Conservation (phyloP, 2,797 vertebrate species). For the Eulemur coronatus region DNA sequence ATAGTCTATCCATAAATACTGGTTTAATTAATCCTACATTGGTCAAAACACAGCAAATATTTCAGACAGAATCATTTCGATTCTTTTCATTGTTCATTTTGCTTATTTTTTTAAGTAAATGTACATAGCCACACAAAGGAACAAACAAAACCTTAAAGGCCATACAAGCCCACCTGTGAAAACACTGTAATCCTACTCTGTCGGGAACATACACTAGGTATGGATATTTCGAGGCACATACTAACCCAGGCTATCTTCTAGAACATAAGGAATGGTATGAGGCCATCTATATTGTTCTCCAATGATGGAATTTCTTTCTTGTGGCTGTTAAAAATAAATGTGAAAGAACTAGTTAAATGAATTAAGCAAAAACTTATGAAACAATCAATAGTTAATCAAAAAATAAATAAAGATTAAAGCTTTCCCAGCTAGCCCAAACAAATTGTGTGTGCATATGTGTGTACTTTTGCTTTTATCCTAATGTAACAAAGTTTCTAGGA, state of each 20-base stretch:
- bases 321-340: slow-evolving; percentile 76
- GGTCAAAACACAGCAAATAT: slow-evolving; percentile 1
- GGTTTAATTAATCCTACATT: neutral
- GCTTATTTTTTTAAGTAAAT: slow-evolving; percentile 20
- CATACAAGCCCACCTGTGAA: neutral
- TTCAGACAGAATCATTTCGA: neutral
- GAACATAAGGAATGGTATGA: slow-evolving; percentile 90
- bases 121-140: neutral
- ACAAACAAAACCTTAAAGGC: neutral
- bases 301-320: slow-evolving; percentile 90
- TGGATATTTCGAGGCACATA: slow-evolving; percentile 24
- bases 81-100: slow-evolving; percentile 20
- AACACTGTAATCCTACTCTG: neutral
- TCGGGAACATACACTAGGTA: neutral
- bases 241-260: slow-evolving; percentile 93
- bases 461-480: neutral
- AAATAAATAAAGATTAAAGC: neutral
- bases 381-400: neutral
- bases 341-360: neutral
- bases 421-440: neutral
- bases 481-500: neutral
- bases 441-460: neutral
- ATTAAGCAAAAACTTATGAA: neutral
- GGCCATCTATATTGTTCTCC: slow-evolving; percentile 93
- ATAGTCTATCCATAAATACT: neutral